Percentiles rank a stretch among this genome's conserved stretches.
Evolutionary conservation across 1,140 invertebrate species (phyloP).

Genomic region (Leptonema lineaticorne): DNA sequence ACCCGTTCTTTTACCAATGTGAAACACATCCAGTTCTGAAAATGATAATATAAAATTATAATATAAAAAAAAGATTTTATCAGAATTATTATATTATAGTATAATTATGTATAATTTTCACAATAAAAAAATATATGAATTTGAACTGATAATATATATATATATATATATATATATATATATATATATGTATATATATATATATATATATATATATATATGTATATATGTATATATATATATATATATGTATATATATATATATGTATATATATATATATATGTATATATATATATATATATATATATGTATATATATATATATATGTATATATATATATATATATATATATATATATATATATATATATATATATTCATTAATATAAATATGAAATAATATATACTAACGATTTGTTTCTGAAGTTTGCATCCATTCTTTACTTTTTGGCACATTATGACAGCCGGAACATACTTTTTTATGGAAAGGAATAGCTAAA

Average conservation of each 20-base stretch:
- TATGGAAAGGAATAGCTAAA: conserved; percentile 87
- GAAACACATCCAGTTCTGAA: conserved; percentile 73
- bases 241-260: too few species aligned
- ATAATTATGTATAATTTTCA: too few species aligned
- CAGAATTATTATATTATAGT: too few species aligned
- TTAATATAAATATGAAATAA: not conserved
- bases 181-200: too few species aligned
- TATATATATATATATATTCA: not conserved
- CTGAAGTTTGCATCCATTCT: conserved; percentile 74
- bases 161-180: too few species aligned
- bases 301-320: not conserved
- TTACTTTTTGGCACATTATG: conserved; percentile 84
- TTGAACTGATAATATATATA: too few species aligned
- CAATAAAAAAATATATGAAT: too few species aligned
- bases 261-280: too few species aligned
- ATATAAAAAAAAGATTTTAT: too few species aligned
- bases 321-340: not conserved
- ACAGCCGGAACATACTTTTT: conserved; percentile 83
- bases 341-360: not conserved
- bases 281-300: not conserved
- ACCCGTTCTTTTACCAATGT: conserved; percentile 78
- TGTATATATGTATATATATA: too few species aligned
- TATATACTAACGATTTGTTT: conserved; percentile 57
- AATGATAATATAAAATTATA: conserved; percentile 30
- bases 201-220: too few species aligned